These are phyloP conservation scores for Heliopora coerulea DNA, from an alignment of 92 coral and sea anemone genomes.

Conservation along the genomic window DNA sequence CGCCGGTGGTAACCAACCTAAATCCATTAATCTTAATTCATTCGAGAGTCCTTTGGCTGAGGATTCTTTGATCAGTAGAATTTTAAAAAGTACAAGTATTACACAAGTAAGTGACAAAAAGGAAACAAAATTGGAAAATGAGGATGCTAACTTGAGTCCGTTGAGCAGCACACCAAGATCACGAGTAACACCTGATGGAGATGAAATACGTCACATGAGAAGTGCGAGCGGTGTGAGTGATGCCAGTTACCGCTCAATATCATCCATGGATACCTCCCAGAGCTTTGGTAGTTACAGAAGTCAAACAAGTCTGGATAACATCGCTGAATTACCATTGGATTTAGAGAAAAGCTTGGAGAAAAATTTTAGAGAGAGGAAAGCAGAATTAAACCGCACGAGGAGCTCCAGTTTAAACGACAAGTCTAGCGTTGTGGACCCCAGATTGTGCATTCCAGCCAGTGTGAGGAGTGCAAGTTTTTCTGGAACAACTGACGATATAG, in stretches of 20 bases:
- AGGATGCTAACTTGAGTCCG: slow-evolving; percentile 36
- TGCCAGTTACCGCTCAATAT: slow-evolving; percentile 32
- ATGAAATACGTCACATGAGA: slow-evolving; percentile 37
- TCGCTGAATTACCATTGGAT: slow-evolving; percentile 12
- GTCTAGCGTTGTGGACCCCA: slow-evolving; percentile 77
- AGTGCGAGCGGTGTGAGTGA: slow-evolving; percentile 40
- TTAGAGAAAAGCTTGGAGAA: slow-evolving; percentile 10
- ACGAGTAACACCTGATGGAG: slow-evolving; percentile 31
- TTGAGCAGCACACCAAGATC: slow-evolving; percentile 32
- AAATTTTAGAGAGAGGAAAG: background rate
- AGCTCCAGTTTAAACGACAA: slow-evolving; percentile 86
- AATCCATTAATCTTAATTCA: slow-evolving; percentile 17
- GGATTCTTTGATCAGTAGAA: slow-evolving; percentile 37
- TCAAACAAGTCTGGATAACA: slow-evolving; percentile 39
- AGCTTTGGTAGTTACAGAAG: slow-evolving; percentile 38
- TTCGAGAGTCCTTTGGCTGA: slow-evolving; percentile 25
- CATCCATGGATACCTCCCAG: slow-evolving; percentile 39
- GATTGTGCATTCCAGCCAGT: slow-evolving; percentile 78
- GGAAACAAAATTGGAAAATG: slow-evolving; percentile 15
- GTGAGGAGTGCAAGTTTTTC: slow-evolving; percentile 92
- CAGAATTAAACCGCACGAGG: slow-evolving; percentile 45
- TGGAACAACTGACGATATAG: slow-evolving; percentile 74
- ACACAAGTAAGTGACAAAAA: background rate
- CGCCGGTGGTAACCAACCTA: background rate
- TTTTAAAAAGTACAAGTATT: slow-evolving; percentile 19